Evolutionary conservation across 2,797 vertebrate genomes (phyloP).

Genomic region (Pteronotus mesoamericanus): DNA sequence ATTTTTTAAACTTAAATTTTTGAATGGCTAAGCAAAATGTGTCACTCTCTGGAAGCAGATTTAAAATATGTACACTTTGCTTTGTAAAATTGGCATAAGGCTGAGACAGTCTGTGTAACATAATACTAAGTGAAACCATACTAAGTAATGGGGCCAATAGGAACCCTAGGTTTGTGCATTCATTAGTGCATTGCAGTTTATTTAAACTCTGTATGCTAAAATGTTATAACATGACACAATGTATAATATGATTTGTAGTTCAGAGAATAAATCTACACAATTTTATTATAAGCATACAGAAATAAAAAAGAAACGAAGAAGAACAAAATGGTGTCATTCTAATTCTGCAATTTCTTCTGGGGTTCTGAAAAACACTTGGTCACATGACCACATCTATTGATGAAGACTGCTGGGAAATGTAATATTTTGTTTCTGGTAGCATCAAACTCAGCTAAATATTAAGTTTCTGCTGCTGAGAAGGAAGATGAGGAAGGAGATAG

Average conservation of each 20-base stretch:
- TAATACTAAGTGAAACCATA: constrained; percentile 22
- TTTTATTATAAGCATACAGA: neutral
- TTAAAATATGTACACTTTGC: constrained; percentile 2
- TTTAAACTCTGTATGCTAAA: neutral
- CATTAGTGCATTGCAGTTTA: neutral
- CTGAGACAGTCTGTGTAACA: neutral
- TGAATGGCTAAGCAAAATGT: neutral
- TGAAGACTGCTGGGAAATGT: neutral
- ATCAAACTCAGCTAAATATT: neutral
- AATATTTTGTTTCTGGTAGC: neutral
- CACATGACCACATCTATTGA: neutral
- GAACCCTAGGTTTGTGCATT: neutral
- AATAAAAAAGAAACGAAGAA: neutral
- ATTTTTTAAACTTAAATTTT: neutral
- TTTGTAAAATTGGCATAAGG: neutral
- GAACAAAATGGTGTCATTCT: neutral
- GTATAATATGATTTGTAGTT: neutral
- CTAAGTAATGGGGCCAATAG: neutral
- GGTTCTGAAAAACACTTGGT: neutral
- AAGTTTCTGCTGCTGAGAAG: neutral
- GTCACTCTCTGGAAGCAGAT: neutral
- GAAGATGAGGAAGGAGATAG: neutral
- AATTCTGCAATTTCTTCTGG: neutral
- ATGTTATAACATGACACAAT: neutral
- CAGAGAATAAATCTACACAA: neutral